Evolutionary conservation across 2,113 vertebrate genomes (phyloP), one percentile per base, ranked within the genome.

Genomic region (Halcyon senegalensis): DNA sequence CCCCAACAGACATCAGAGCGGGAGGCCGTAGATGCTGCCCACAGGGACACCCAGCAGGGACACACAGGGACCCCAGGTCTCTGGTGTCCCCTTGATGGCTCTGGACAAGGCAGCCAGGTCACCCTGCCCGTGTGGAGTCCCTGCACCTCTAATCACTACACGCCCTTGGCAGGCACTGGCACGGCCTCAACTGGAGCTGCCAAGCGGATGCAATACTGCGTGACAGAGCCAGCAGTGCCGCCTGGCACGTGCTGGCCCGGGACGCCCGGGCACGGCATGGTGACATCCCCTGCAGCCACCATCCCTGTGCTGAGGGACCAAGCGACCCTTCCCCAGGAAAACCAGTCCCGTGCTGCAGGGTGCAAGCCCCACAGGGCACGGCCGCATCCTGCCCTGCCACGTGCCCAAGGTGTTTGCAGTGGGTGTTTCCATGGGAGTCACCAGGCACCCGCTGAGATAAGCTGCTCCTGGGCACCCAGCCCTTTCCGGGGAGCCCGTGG

Each of bases 191-290:
- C 51, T 2, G 0, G 70, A 18, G 79, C 89, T 92, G 96, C 93
- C 93, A 79, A 88, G 83, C 0, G 13, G 75, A 30, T 64, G 58
- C 0, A 30, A 86, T 79, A 56, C 0, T 0, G 19, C 3, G 1
- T 1, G 37, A 60, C 0, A 0, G 74, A 74, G 73, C 56, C 90
- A 67, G 56, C 64, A 27, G 27, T 1, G 84, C 76, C 0, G 9
- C 50, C 74, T 0, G 48, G 74, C 83, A 85, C 37, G 3, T 4
- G 84, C 73, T 59, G 19, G 13, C 79, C 53, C 14, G 53, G 79
- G 44, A 44, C 33, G 10, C 37, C 50, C 1, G 1, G 68, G 30
- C 68, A n/a, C 0, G 2, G 56, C 2, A 0, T 4, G 5, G 72
- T 5, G 66, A n/a, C 0, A 2, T 56, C 59, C 75, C 68, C 80